Percentiles rank a stretch among this genome's conserved stretches.
Conservation (phyloP, 1,140 invertebrate species). For the Drosophila suzukii region DNA sequence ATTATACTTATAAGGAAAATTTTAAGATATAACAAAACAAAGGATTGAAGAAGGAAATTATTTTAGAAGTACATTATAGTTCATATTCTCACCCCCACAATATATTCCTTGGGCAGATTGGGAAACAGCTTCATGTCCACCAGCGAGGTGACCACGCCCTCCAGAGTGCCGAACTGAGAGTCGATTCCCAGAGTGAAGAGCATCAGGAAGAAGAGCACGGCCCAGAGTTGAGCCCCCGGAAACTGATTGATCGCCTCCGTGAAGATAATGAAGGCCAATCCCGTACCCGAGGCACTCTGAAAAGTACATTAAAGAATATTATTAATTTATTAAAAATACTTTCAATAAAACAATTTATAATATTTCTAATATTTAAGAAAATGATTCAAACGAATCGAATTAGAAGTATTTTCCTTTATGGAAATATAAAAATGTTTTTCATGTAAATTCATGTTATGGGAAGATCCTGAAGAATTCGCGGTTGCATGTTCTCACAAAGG, state of each 20-base stretch:
- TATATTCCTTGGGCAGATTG: slow-evolving; percentile 95
- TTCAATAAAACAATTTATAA: too few species aligned
- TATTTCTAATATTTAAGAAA: too few species aligned
- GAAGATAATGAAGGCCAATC: slow-evolving; percentile 97
- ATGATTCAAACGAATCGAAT: too few species aligned
- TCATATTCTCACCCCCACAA: slow-evolving; percentile 88
- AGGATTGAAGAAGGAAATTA: background rate
- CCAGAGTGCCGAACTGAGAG: slow-evolving; percentile 97
- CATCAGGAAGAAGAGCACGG: slow-evolving; percentile 97
- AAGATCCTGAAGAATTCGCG: too few species aligned
- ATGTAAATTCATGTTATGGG: too few species aligned
- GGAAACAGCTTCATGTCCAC: slow-evolving; percentile 98
- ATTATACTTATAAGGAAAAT: background rate
- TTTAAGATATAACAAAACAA: too few species aligned
- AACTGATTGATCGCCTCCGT: slow-evolving; percentile 98
- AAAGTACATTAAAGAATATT: slow-evolving; percentile 39
- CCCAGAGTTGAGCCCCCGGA: slow-evolving; percentile 97
- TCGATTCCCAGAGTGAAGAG: slow-evolving; percentile 97
- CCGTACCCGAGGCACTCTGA: slow-evolving; percentile 96
- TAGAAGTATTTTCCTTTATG: too few species aligned
- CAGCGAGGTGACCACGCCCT: slow-evolving; percentile 97
- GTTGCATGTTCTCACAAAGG: too few species aligned
- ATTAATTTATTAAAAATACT: too few species aligned
- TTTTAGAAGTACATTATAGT: background rate
- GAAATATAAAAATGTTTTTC: too few species aligned